A percentile compares a stretch with the other conserved stretches of the same genome.
Evolutionary conservation across 2,888 invertebrate species (phyloP).

Genomic region (Drosophila stalkeri): DNA sequence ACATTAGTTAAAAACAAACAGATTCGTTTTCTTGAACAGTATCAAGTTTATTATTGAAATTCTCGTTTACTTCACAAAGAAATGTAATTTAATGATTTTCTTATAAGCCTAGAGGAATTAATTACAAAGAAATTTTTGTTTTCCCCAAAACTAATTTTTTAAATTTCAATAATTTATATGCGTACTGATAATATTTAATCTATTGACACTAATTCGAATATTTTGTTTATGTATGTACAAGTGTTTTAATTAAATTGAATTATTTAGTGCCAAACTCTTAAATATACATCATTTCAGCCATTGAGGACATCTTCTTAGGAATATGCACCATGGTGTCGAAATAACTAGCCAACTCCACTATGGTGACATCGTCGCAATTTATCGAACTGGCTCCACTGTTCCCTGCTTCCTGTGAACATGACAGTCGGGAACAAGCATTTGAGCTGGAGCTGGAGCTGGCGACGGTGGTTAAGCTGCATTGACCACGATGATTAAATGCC

Average conservation of each 20-base stretch:
- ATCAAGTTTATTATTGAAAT: no score
- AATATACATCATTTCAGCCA: slow-evolving; percentile 99
- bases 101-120: not conserved
- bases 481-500: slow-evolving; percentile 6
- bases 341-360: slow-evolving; percentile 97
- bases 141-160: slow-evolving; percentile 19
- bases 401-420: slow-evolving; percentile 93
- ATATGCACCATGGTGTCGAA: slow-evolving; percentile 98
- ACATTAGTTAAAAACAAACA: not conserved
- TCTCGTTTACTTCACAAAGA: no score
- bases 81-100: not conserved
- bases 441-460: slow-evolving; percentile 19
- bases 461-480: not conserved
- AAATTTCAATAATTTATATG: slow-evolving; percentile 8
- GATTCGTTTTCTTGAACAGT: no score
- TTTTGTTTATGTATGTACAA: slow-evolving; percentile 5
- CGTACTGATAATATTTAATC: slow-evolving; percentile 28
- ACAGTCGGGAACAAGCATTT: slow-evolving; percentile 32
- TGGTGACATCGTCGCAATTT: slow-evolving; percentile 90
- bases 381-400: slow-evolving; percentile 81
- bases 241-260: not conserved
- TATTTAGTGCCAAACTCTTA: slow-evolving; percentile 84
- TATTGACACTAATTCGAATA: slow-evolving; percentile 40
- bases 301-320: slow-evolving; percentile 98
- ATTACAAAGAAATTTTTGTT: not conserved